Conservation (phyloP, 30 jellyfish, hydroid and myxozoan species). For the Turritopsis rubra region DNA sequence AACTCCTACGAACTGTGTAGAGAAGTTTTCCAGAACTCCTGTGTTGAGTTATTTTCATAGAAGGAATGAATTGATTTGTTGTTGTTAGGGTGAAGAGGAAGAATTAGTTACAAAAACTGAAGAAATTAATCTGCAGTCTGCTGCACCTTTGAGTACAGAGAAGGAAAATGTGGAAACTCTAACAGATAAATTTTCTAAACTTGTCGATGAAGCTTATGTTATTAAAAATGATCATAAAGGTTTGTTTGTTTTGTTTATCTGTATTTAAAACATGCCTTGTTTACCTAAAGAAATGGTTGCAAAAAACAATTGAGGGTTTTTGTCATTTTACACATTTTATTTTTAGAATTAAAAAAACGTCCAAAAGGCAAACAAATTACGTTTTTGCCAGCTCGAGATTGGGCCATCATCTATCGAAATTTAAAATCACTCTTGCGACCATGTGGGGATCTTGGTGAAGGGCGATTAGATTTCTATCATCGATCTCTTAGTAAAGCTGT, state of each 20-base stretch:
- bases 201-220: conserved; percentile 74
- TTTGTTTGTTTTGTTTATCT: neutral
- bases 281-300: too few relatives aligned
- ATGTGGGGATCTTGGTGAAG: conserved; percentile 97
- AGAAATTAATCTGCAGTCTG: conserved; percentile 50
- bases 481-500: conserved; percentile 97
- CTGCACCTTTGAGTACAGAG: conserved; percentile 36
- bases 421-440: conserved; percentile 80
- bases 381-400: conserved; percentile 86
- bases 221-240: conserved; percentile 46
- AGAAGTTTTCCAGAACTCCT: too few relatives aligned
- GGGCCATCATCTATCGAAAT: conserved; percentile 92
- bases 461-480: conserved; percentile 90
- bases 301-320: too few relatives aligned
- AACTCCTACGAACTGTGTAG: too few relatives aligned
- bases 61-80: too few relatives aligned
- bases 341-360: conserved; percentile 35
- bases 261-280: too few relatives aligned
- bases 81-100: conserved; percentile 63
- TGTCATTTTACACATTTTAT: too few relatives aligned
- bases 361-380: conserved; percentile 69
- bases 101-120: conserved; percentile 46
- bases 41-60: too few relatives aligned
- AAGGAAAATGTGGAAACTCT: conserved; percentile 79
- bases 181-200: conserved; percentile 71